phyloP scores from a whole-genome alignment of 1,140 invertebrate genomes.

The Cheumatopsyche charites region DNA sequence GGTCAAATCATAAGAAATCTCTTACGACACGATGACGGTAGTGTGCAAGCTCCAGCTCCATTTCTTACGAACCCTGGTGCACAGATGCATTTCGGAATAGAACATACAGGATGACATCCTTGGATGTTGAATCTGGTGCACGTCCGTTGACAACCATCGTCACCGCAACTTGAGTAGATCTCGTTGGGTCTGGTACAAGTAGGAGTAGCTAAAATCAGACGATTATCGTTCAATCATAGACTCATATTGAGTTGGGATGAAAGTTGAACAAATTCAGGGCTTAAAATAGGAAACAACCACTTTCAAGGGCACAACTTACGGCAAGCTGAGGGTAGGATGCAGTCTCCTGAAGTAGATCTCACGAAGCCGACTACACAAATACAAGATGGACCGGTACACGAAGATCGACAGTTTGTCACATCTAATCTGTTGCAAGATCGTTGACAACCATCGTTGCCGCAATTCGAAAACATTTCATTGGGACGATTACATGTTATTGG shows the following conservation, averaged over 20 bases:
- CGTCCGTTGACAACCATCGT: neutral
- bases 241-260: too few relatives aligned
- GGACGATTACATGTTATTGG: neutral
- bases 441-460: neutral
- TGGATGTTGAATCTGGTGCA: neutral
- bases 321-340: too few relatives aligned
- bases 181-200: neutral
- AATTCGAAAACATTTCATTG: neutral
- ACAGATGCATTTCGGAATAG: neutral
- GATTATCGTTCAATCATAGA: too few relatives aligned
- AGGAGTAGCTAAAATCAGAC: too few relatives aligned
- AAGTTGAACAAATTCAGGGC: too few relatives aligned
- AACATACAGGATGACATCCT: neutral
- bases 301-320: too few relatives aligned
- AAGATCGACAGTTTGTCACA: neutral
- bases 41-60: neutral
- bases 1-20: too few relatives aligned
- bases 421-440: neutral
- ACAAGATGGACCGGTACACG: neutral
- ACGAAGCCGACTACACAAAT: too few relatives aligned
- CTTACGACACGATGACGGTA: neutral
- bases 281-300: too few relatives aligned
- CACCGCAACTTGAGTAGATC: neutral
- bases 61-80: neutral
- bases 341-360: too few relatives aligned